phyloP scores from a whole-genome alignment of 2,888 invertebrate genomes.

The Chromoteleia sp. region DNA sequence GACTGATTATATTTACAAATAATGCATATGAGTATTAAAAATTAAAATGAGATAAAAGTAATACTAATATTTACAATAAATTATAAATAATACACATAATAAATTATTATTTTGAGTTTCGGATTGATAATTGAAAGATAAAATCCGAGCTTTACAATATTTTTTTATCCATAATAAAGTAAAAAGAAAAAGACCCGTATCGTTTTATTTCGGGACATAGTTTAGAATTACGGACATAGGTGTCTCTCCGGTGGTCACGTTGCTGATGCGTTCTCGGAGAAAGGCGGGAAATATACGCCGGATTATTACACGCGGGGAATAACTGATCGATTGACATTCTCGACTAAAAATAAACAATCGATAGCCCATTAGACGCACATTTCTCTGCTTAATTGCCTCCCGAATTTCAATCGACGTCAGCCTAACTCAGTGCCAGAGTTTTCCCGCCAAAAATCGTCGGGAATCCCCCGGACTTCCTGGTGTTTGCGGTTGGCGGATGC shows the following conservation, averaged over 20 bases:
- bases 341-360: constrained; percentile 56
- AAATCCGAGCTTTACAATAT: too few relatives aligned
- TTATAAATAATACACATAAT: too few relatives aligned
- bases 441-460: constrained; percentile 17
- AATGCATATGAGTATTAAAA: neutral
- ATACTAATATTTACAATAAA: too few relatives aligned
- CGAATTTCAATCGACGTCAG: neutral
- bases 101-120: too few relatives aligned
- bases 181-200: too few relatives aligned
- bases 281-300: constrained; percentile 64
- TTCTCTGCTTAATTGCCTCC: neutral
- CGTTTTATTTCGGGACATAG: neutral
- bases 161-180: too few relatives aligned
- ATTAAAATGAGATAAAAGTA: too few relatives aligned
- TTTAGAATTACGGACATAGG: neutral
- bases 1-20: too few relatives aligned
- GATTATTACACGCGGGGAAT: constrained; percentile 30
- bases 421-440: neutral
- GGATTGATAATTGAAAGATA: too few relatives aligned
- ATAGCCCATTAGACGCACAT: constrained; percentile 28
- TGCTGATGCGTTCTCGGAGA: constrained; percentile 8
- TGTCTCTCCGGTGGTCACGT: constrained; percentile 11
- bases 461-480: constrained; percentile 34
- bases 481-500: constrained; percentile 15
- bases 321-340: constrained; percentile 50